Evolutionary conservation across 2,888 invertebrate genomes (phyloP).

Genomic region (Cyrtodaria siliqua): DNA sequence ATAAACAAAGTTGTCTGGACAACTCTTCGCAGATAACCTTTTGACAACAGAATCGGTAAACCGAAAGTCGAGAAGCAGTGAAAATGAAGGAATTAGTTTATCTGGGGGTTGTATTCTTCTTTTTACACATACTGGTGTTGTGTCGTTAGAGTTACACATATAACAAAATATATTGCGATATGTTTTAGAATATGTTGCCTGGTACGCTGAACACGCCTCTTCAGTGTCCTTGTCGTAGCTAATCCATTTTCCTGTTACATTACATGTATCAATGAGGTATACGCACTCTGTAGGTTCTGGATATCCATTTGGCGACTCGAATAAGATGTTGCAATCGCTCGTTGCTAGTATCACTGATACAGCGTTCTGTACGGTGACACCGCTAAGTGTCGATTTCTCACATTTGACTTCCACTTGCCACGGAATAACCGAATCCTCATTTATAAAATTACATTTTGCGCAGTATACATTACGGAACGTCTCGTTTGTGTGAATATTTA

Average conservation of each 20-base stretch:
- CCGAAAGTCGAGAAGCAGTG: slow-evolving; percentile 1
- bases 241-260: slow-evolving; percentile 27
- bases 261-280: slow-evolving; percentile 17
- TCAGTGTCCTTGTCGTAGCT: slow-evolving; percentile 29
- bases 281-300: too few species aligned
- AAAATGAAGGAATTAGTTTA: slow-evolving; percentile 4
- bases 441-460: too few species aligned
- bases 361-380: too few species aligned
- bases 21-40: not conserved
- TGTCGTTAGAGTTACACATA: slow-evolving; percentile 50
- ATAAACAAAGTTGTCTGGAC: slow-evolving; percentile 8
- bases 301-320: too few species aligned
- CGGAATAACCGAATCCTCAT: too few species aligned
- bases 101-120: not conserved
- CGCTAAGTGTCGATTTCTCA: too few species aligned
- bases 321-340: too few species aligned
- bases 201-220: slow-evolving; percentile 13
- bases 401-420: too few species aligned
- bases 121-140: not conserved
- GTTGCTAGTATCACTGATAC: too few species aligned
- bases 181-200: not conserved
- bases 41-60: not conserved
- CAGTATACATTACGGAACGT: too few species aligned
- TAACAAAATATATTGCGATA: slow-evolving; percentile 58
- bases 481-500: too few species aligned